Base-by-base conservation (phyloP, 2,888 invertebrate species). In the Diachrysia chrysitis region DNA sequence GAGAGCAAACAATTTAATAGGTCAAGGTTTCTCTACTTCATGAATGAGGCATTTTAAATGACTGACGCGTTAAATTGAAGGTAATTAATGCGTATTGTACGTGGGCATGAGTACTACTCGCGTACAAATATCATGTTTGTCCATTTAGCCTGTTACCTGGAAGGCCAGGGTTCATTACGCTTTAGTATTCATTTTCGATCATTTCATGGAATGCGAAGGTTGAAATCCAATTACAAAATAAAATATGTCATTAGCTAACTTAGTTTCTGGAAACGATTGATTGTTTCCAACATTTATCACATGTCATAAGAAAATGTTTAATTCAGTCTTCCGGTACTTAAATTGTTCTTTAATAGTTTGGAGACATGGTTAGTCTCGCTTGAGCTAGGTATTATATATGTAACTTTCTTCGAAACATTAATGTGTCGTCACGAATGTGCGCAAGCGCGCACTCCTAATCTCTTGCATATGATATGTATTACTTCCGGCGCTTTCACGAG, bases 11-110 rank as follows among this genome's bases (percentile, higher is more conserved):
- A 84, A 87, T 87, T 89, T 87, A 92, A 85, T 93, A 76, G 93
- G 94, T 92, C 94, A 94, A 94, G 94, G 94, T 86, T 89, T 84
- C 79, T 66, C 76, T 84, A 83, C 80, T 86, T 85, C 86, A 82
- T 90, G 88, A 90, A 90, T 90, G 88, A 81, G 74, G 76, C 80
- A 82, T 84, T 85, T 83, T 71, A 84, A 83, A 78, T 77, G 73
- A 81, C 76, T 83, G 77, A 73, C 77, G 72, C 79, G 81, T 77
- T 84, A 83, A 89, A 91, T 91, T 90, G 85, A 78, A 79, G 83
- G 83, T 87, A 87, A 90, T 90, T 90, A 87, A 75, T 62, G 53
- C 55, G 48, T 60, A 67, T 58, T 72, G 76, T 78, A 51, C 48
- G 48, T 51, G 48, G 19, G 55, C 25, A 55, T 6, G 23, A 23